phyloP scores from a whole-genome alignment of 2,888 invertebrate genomes.

The Strigamia maritima region DNA sequence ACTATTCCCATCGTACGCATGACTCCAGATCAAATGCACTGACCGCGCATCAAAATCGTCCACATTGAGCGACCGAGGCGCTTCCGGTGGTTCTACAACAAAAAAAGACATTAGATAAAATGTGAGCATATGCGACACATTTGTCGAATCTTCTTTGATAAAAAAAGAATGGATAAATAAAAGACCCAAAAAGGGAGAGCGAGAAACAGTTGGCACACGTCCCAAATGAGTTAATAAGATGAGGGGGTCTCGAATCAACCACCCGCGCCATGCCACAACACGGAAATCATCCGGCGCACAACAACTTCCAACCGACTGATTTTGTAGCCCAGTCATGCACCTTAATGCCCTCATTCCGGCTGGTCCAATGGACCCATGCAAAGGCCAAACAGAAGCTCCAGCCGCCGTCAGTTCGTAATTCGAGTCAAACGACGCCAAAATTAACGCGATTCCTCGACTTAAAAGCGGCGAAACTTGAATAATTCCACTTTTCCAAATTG shows the following conservation, averaged over 20 bases:
- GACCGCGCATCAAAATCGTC: neutral
- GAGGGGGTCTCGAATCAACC: neutral
- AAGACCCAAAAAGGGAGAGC: neutral
- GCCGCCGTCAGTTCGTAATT: neutral
- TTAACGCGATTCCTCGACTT: neutral
- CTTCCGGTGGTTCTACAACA: constrained; percentile 28
- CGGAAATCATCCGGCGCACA: neutral
- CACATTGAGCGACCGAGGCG: constrained; percentile 5
- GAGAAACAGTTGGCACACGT: neutral
- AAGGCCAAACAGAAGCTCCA: neutral
- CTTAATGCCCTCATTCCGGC: neutral
- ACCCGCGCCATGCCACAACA: neutral
- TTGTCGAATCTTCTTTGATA: neutral
- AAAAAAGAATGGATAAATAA: no score
- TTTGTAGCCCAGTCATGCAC: neutral
- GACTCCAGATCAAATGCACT: constrained; percentile 36
- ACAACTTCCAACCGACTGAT: constrained; percentile 14
- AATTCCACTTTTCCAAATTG: no score
- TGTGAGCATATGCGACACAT: neutral
- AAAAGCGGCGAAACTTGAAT: neutral
- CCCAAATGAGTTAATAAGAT: constrained; percentile 16
- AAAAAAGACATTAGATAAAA: neutral
- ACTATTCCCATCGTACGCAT: constrained; percentile 38
- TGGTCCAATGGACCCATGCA: constrained; percentile 1
- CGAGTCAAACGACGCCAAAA: neutral